Percentiles rank a stretch among this genome's conserved stretches.
Conservation (phyloP, 2,888 invertebrate genomes). For the Watsonalla cultraria region DNA sequence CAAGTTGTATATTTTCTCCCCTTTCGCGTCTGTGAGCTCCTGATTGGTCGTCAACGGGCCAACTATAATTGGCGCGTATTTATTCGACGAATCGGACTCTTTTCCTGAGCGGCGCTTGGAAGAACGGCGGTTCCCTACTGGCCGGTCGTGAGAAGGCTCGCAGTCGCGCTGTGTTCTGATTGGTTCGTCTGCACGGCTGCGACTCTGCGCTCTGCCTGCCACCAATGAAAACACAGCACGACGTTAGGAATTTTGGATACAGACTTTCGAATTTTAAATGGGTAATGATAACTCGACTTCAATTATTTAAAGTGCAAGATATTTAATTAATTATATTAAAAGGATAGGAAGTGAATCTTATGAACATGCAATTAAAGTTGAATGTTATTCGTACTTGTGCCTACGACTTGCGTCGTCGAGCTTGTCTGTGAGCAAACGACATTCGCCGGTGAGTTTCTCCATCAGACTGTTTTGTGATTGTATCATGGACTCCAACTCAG, state of each 20-base stretch:
- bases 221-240: slow-evolving; percentile 79
- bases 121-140: slow-evolving; percentile 52
- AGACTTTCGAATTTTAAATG: slow-evolving; percentile 42
- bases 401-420: slow-evolving; percentile 92
- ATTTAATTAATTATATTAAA: slow-evolving; percentile 6
- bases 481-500: slow-evolving; percentile 93
- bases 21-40: slow-evolving; percentile 65
- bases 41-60: slow-evolving; percentile 73
- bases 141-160: slow-evolving; percentile 62
- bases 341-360: slow-evolving; percentile 22
- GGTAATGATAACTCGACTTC: slow-evolving; percentile 55
- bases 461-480: slow-evolving; percentile 95
- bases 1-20: slow-evolving; percentile 67
- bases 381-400: slow-evolving; percentile 87
- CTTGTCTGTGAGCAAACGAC: slow-evolving; percentile 92
- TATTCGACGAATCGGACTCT: slow-evolving; percentile 80
- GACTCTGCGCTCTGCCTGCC: slow-evolving; percentile 78
- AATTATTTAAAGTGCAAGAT: slow-evolving; percentile 13
- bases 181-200: slow-evolving; percentile 75
- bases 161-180: slow-evolving; percentile 78
- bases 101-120: slow-evolving; percentile 72
- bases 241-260: slow-evolving; percentile 52
- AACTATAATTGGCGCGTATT: slow-evolving; percentile 64
- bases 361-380: slow-evolving; percentile 57
- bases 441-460: slow-evolving; percentile 94